Base-by-base conservation (phyloP, 2,797 vertebrate genomes). In the Periophthalmus magnuspinnatus region DNA sequence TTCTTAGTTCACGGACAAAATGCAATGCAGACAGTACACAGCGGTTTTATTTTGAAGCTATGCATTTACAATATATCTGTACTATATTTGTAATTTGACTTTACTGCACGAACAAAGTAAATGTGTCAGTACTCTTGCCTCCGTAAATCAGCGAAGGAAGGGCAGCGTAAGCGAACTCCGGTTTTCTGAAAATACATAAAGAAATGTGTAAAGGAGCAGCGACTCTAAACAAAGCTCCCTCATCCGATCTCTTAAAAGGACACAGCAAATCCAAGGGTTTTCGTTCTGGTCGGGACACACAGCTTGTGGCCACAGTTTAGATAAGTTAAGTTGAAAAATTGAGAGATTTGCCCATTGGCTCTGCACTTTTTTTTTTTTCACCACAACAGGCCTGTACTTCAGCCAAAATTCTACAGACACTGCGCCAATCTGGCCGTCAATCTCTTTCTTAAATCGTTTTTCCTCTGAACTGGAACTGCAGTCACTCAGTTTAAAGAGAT, bases 281-380 rank as follows among this genome's bases (percentile, higher is more conserved):
- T 48, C 4, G 10, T 56, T 56, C 24, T 56, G 11, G 3, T 56
- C 21, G 56, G 22, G 9, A 24, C 21, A 24, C 9, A 24, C 1
- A 24, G 13, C 21, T 24, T 21, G 4, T 56, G 54, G 54, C 54
- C 54, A 56, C 16, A 56, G 21, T 56, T 0, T 13, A 55, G 22
- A 24, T 54, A 24, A 56, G 22, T 24, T 24, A 56, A 58, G 56
- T 58, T 33, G 13, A 32, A 6, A 58, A 32, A 17, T 19, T 28
- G 56, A 32, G 56, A 58, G 56, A 56, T 58, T 58, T 58, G 28
- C 56, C 11, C 28, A 28, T 33, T 33, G 28, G 56, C 56, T 58
- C 24, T 28, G 28, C 56, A 32, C 24, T 45, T 24, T 33, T 17
- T 17, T 45, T 24, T 33, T 17, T 17, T 58, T 58, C 24, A 33